A percentile compares a stretch with the other conserved stretches of the same genome.
Evolutionary conservation across 2,888 invertebrate species (phyloP).

Genomic region (Drosophila buzzatii): DNA sequence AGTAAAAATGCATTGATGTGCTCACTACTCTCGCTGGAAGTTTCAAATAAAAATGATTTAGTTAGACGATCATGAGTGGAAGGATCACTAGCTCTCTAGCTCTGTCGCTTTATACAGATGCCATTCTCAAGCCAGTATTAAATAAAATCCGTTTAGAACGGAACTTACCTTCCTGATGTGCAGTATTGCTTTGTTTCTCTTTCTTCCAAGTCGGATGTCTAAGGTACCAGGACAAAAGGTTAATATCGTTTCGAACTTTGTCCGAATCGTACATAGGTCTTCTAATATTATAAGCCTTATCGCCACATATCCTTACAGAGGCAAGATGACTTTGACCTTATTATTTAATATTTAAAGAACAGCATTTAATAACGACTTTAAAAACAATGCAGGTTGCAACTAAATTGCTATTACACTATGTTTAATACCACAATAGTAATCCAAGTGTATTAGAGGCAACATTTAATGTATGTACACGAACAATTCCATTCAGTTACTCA

Average conservation of each 20-base stretch:
- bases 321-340: slow-evolving; percentile 93
- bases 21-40: background rate
- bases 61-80: slow-evolving; percentile 31
- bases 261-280: slow-evolving; percentile 89
- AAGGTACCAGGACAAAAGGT: slow-evolving; percentile 94
- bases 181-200: slow-evolving; percentile 64
- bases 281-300: slow-evolving; percentile 91
- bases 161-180: slow-evolving; percentile 79
- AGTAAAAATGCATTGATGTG: background rate
- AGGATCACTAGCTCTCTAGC: slow-evolving; percentile 28
- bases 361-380: slow-evolving; percentile 59
- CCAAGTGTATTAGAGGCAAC: slow-evolving; percentile 15
- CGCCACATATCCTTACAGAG: slow-evolving; percentile 93
- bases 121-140: slow-evolving; percentile 43
- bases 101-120: slow-evolving; percentile 59
- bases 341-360: slow-evolving; percentile 73
- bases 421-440: slow-evolving; percentile 10
- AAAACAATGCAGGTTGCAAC: slow-evolving; percentile 47
- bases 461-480: slow-evolving; percentile 3
- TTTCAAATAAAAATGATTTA: slow-evolving; percentile 20
- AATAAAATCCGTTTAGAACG: slow-evolving; percentile 16
- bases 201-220: slow-evolving; percentile 89
- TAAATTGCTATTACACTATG: slow-evolving; percentile 33
- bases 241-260: slow-evolving; percentile 93
- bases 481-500: slow-evolving; percentile 81